A percentile compares a stretch with the other conserved stretches of the same genome.
These are phyloP conservation scores for Neomicropteryx cornuta DNA, from an alignment of 1,140 invertebrate genomes.

Conservation along the genomic window DNA sequence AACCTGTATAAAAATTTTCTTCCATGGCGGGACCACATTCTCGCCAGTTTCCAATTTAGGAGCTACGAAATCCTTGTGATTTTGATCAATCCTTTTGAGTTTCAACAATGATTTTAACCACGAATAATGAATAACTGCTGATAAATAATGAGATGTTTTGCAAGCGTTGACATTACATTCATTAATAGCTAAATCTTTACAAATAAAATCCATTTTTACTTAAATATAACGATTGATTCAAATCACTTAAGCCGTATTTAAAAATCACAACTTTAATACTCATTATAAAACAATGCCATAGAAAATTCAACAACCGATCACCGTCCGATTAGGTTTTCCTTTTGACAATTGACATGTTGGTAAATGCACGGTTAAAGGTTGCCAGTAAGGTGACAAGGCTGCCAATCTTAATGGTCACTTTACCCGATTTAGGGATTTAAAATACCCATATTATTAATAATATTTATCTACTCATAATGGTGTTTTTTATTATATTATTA, in stretches of 20 bases:
- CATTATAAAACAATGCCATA: slow-evolving; percentile 4
- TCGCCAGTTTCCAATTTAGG: slow-evolving; percentile 40
- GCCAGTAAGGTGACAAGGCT: too few species aligned
- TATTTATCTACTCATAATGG: too few species aligned
- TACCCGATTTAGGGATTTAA: too few species aligned
- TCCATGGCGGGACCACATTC: slow-evolving; percentile 43
- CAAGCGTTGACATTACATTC: slow-evolving; percentile 49
- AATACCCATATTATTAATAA: too few species aligned
- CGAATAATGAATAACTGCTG: slow-evolving; percentile 49
- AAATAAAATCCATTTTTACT: slow-evolving; percentile 49
- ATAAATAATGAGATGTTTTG: slow-evolving; percentile 33
- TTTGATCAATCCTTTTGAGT: slow-evolving; percentile 42
- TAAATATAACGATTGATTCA: too few species aligned
- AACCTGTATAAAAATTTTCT: slow-evolving; percentile 48
- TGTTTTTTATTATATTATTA: too few species aligned
- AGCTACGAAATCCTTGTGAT: slow-evolving; percentile 36
- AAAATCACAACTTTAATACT: slow-evolving; percentile 11
- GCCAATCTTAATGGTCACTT: too few species aligned
- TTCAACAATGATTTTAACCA: slow-evolving; percentile 56
- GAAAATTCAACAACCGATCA: too few species aligned
- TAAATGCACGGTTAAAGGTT: too few species aligned
- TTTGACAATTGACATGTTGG: too few species aligned
- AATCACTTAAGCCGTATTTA: too few species aligned
- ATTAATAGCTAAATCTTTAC: slow-evolving; percentile 51
- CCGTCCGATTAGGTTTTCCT: too few species aligned